Evolutionary conservation across 2,888 invertebrate species (phyloP).

Genomic region (Rotaria sp.): DNA sequence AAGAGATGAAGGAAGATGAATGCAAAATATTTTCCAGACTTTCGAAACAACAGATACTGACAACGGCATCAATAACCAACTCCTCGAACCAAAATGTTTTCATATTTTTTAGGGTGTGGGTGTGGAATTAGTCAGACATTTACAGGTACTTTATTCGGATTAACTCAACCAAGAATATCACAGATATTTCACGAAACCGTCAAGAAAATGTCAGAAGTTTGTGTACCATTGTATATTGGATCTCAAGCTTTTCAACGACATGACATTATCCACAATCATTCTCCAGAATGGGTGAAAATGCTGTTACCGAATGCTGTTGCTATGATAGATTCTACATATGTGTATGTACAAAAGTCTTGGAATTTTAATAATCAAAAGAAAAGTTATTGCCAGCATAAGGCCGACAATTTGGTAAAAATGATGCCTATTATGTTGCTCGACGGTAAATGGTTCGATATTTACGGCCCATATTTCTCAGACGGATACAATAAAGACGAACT

Average conservation of each 20-base stretch:
- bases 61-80: neutral
- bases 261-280: neutral
- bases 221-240: neutral
- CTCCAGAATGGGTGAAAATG: neutral
- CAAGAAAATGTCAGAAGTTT: neutral
- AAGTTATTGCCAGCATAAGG: neutral
- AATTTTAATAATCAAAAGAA: slow-evolving; percentile 1
- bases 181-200: neutral
- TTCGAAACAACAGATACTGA: neutral
- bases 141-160: neutral
- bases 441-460: neutral
- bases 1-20: neutral
- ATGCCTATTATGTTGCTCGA: neutral
- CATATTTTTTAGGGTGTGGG: neutral
- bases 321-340: neutral
- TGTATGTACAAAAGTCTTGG: neutral
- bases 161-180: neutral
- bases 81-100: neutral
- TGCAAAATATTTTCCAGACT: neutral
- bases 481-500: neutral
- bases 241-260: neutral
- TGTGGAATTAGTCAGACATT: neutral
- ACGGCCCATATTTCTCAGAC: neutral
- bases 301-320: neutral
- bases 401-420: neutral